Conservation (phyloP, 2,797 vertebrate genomes). For the Chiroxiphia lanceolata region DNA sequence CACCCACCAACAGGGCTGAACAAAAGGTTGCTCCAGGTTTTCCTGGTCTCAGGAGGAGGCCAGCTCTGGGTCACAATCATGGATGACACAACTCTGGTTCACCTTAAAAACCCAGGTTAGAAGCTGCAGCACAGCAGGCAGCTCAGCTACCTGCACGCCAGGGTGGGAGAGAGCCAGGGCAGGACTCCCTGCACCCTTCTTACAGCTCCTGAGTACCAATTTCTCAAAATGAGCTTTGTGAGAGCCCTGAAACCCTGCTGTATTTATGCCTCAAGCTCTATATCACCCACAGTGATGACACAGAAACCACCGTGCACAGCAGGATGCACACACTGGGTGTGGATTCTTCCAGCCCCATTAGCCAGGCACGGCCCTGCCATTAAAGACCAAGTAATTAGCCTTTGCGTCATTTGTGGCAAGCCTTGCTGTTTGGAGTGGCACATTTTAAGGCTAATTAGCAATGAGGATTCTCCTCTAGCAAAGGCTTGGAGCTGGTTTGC, state of each 20-base stretch:
- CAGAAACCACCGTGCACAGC: conserved; percentile 25
- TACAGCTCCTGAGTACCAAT: neutral
- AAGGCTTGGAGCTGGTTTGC: conserved; percentile 18
- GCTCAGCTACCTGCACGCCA: accelerated
- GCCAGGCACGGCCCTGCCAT: conserved; percentile 34
- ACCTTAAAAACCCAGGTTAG: neutral
- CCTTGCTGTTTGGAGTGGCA: conserved; percentile 48
- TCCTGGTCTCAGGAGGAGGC: neutral
- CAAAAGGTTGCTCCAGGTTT: neutral
- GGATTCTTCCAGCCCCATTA: conserved; percentile 50
- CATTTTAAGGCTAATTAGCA: conserved; percentile 56
- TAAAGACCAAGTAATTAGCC: conserved; percentile 51
- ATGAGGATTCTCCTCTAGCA: conserved; percentile 40
- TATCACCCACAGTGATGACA: conserved; percentile 37
- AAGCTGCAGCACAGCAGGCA: neutral
- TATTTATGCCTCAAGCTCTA: neutral
- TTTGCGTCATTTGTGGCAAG: conserved; percentile 56
- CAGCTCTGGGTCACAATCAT: neutral
- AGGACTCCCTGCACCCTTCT: neutral
- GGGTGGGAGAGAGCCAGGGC: neutral
- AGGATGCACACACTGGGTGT: conserved; percentile 54
- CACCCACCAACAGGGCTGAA: neutral
- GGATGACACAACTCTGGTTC: neutral
- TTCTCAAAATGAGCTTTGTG: neutral
- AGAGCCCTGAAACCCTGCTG: conserved; percentile 23